phyloP scores from a whole-genome alignment of 23 tunicate species.

The Trididemnum clinides region DNA sequence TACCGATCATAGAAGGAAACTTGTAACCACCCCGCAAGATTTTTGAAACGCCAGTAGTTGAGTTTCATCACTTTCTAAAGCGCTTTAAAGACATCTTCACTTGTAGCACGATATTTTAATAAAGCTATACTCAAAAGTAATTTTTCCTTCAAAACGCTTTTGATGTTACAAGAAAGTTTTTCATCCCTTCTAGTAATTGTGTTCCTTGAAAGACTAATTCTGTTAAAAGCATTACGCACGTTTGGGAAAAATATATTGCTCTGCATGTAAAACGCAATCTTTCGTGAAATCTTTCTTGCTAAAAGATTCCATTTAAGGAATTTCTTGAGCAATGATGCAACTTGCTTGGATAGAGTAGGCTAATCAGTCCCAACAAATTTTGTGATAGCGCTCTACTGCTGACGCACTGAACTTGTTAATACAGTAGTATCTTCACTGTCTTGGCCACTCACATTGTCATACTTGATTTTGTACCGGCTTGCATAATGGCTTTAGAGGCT shows the following conservation, averaged over 20 bases:
- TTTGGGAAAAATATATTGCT: neutral
- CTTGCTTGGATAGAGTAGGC: neutral
- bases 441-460: neutral
- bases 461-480: neutral
- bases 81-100: too few relatives aligned
- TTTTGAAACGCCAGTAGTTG: too few relatives aligned
- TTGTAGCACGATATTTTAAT: too few relatives aligned
- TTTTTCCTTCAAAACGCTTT: too few relatives aligned
- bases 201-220: neutral
- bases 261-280: too few relatives aligned
- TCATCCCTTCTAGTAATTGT: neutral
- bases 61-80: too few relatives aligned
- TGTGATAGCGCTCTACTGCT: neutral
- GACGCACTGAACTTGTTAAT: neutral
- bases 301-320: neutral
- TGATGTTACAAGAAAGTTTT: neutral
- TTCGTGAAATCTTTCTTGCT: neutral
- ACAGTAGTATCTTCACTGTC: neutral
- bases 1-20: too few relatives aligned
- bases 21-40: too few relatives aligned
- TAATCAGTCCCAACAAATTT: neutral
- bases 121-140: too few relatives aligned
- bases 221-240: neutral
- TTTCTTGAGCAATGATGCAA: neutral
- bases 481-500: neutral